Evolutionary conservation across 64 coral and sea anemone species (phyloP).

Genomic region (Porites lutea): DNA sequence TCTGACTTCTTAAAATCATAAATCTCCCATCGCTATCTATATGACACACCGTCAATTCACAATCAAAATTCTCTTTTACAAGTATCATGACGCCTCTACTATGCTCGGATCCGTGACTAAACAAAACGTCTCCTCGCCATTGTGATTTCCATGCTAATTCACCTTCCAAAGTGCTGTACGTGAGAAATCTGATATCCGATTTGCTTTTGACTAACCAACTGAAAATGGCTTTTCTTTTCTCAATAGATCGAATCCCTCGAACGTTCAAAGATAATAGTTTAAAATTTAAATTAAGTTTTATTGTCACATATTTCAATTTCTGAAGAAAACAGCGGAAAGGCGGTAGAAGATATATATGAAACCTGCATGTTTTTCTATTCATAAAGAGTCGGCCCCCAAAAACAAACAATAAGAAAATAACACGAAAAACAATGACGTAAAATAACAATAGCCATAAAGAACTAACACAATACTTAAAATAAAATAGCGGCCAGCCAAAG

Average conservation of each 20-base stretch:
- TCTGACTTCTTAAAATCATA: neutral
- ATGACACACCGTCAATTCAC: neutral
- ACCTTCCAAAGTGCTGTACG: neutral
- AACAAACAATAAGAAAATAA: too few relatives aligned
- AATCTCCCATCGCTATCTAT: slow-evolving; percentile 16
- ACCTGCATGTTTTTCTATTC: too few relatives aligned
- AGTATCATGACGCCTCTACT: slow-evolving; percentile 33
- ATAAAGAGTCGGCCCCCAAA: too few relatives aligned
- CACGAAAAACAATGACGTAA: too few relatives aligned
- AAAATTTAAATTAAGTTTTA: slow-evolving; percentile 5
- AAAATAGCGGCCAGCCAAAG: neutral
- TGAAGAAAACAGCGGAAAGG: too few relatives aligned
- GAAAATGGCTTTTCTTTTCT: slow-evolving; percentile 36
- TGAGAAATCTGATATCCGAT: slow-evolving; percentile 22
- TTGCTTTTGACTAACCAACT: slow-evolving; percentile 3
- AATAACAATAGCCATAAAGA: too few relatives aligned
- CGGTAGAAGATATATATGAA: too few relatives aligned
- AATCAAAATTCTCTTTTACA: slow-evolving; percentile 24
- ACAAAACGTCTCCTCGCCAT: slow-evolving; percentile 45
- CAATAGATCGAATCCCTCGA: slow-evolving; percentile 9
- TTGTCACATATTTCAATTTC: neutral
- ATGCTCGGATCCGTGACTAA: slow-evolving; percentile 21
- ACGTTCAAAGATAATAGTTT: slow-evolving; percentile 27
- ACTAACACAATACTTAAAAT: too few relatives aligned
- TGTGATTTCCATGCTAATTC: slow-evolving; percentile 25